These are phyloP conservation scores for Thereva unica DNA, from an alignment of 2,888 invertebrate genomes.

Conservation along the genomic window DNA sequence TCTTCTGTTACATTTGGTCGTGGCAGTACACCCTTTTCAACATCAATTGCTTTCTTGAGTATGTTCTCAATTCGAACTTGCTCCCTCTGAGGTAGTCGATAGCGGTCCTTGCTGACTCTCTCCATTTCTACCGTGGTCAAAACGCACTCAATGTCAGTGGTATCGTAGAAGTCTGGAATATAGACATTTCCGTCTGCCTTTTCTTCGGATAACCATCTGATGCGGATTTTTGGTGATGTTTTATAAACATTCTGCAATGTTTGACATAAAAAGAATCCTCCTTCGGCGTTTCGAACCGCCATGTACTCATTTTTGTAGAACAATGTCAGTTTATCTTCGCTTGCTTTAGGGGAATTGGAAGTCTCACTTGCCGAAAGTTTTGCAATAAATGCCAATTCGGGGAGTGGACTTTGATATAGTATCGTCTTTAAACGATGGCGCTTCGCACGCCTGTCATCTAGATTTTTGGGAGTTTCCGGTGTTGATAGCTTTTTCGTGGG, in stretches of 20 bases:
- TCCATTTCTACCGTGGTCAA: constrained; percentile 80
- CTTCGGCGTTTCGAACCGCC: constrained; percentile 88
- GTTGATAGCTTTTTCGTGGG: constrained; percentile 38
- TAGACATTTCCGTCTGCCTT: constrained; percentile 65
- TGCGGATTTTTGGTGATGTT: constrained; percentile 80
- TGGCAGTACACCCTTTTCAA: constrained; percentile 73
- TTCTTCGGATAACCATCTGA: constrained; percentile 83
- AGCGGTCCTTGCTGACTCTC: constrained; percentile 73
- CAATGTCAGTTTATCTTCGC: constrained; percentile 80
- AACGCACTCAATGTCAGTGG: constrained; percentile 89
- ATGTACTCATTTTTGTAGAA: constrained; percentile 91
- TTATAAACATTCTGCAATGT: constrained; percentile 89
- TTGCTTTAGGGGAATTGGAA: constrained; percentile 61
- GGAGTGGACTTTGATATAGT: constrained; percentile 80
- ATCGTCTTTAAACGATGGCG: constrained; percentile 59
- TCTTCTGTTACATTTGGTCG: constrained; percentile 73
- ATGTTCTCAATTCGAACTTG: constrained; percentile 79
- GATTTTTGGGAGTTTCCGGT: constrained; percentile 40
- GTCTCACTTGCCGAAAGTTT: constrained; percentile 69
- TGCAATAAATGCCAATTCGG: constrained; percentile 76
- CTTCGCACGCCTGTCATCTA: constrained; percentile 47
- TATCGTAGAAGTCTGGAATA: constrained; percentile 88
- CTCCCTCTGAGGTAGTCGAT: constrained; percentile 73
- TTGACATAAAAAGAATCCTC: constrained; percentile 86
- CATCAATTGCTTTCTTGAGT: constrained; percentile 78